phyloP scores from a whole-genome alignment of 2,888 invertebrate genomes.

The Hedychridium roseum region DNA sequence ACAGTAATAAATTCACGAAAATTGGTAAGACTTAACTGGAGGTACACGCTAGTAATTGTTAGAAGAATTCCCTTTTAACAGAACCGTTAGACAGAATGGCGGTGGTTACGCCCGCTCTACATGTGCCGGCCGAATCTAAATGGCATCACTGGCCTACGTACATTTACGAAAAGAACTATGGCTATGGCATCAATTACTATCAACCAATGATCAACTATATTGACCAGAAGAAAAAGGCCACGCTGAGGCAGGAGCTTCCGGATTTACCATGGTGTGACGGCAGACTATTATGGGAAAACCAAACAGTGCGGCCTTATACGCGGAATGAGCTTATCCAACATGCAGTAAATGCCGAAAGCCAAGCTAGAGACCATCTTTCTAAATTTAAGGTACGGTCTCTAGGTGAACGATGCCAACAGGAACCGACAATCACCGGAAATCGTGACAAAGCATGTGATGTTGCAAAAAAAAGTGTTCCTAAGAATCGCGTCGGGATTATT shows the following conservation, averaged over 20 bases:
- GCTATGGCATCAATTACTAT: slow-evolving; percentile 84
- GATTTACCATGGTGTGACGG: slow-evolving; percentile 71
- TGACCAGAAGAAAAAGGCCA: slow-evolving; percentile 72
- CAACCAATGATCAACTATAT: slow-evolving; percentile 89
- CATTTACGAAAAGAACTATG: slow-evolving; percentile 84
- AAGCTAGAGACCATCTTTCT: slow-evolving; percentile 74
- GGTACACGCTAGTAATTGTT: no score
- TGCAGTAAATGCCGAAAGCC: slow-evolving; percentile 73
- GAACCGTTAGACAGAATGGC: slow-evolving; percentile 42
- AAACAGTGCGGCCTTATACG: slow-evolving; percentile 72
- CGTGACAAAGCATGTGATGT: no score
- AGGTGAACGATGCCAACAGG: no score
- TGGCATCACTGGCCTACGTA: slow-evolving; percentile 67
- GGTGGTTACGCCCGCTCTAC: slow-evolving; percentile 44
- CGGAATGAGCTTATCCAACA: slow-evolving; percentile 73
- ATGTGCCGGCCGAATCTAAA: slow-evolving; percentile 55
- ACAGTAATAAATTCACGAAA: no score
- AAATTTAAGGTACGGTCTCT: slow-evolving; percentile 67
- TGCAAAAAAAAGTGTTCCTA: no score
- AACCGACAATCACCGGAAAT: no score
- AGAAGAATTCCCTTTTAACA: no score
- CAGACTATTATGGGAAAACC: slow-evolving; percentile 67
- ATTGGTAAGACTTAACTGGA: no score
- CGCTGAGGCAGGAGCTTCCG: slow-evolving; percentile 65
- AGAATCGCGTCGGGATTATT: no score